Evolutionary conservation across 2,888 invertebrate genomes (phyloP), one percentile per base, ranked within the genome.

Genomic region (Byasa hedistus): DNA sequence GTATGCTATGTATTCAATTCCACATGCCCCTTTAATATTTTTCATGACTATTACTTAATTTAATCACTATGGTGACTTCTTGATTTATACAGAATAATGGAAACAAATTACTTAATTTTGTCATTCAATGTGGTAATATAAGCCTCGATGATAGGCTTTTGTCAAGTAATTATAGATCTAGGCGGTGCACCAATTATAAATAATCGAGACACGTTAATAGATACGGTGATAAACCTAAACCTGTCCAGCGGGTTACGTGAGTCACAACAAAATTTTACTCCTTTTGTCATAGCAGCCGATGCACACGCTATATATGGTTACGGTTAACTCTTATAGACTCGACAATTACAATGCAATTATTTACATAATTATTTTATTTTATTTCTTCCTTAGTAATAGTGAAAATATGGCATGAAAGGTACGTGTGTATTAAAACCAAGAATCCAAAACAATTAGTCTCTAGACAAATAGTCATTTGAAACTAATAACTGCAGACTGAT

Each of bases 1-100:
- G 75, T 72, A 79, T 77, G 80, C 79, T 84, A 83, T 62, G 44
- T 82, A 85, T 86, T 83, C 82, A 82, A 85, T 82, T 64, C 76
- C 85, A 87, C 87, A 73, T 81, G 87, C 89, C 86, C 62, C 68
- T 74, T 73, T 72, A 76, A 76, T 73, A 78, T 79, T 79, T 79
- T 69, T 75, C 75, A 69, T 71, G 69, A 71, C 69, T 70, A 72
- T 71, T 67, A 60, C 67, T 68, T 55, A 60, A 68, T 71, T 69
- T 58, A 68, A 73, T 70, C 71, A 73, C 73, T 72, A 72, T 73
- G 72, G n/a, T n/a, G n/a, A n/a, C n/a, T n/a, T n/a, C n/a, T n/a
- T n/a, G n/a, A n/a, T n/a, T n/a, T n/a, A n/a, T n/a, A n/a, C n/a
- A n/a, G n/a, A n/a, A 44, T 17, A 44, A 44, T 66, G 65, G 69